Conservation (phyloP, 2,888 invertebrate species). For the Orthonevra nobilis region DNA sequence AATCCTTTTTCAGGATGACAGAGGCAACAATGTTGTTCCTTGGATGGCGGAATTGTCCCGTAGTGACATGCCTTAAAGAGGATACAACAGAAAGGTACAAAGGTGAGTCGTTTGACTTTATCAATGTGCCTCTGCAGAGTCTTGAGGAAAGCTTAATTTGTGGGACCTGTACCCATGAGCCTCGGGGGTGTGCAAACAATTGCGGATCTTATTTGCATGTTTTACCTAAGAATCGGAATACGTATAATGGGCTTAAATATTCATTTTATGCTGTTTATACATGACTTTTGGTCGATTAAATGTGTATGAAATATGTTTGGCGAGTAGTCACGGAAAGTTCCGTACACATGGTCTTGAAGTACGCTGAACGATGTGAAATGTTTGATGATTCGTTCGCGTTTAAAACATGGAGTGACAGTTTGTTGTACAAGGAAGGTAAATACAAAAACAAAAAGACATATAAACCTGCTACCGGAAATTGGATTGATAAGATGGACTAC, state of each 20-base stretch:
- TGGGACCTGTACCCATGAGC: neutral
- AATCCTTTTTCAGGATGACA: slow-evolving; percentile 15
- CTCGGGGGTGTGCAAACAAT: neutral
- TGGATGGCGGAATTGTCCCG: slow-evolving; percentile 2
- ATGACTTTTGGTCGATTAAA: slow-evolving; percentile 32
- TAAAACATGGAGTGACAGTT: neutral
- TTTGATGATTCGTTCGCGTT: neutral
- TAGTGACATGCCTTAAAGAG: neutral
- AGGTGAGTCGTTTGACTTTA: neutral
- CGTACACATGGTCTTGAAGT: neutral
- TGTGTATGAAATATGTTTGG: slow-evolving; percentile 11
- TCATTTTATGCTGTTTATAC: slow-evolving; percentile 16
- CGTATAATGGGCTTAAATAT: slow-evolving; percentile 12
- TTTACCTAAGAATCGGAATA: neutral
- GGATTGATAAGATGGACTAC: too few relatives aligned
- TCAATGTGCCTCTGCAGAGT: neutral
- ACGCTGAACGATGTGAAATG: neutral
- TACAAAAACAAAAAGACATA: too few relatives aligned
- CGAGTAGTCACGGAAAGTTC: neutral
- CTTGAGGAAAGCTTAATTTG: slow-evolving; percentile 19
- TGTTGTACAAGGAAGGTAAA: neutral
- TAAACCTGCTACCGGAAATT: too few relatives aligned
- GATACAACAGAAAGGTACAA: too few relatives aligned
- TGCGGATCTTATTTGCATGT: slow-evolving; percentile 37
- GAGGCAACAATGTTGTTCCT: neutral